Conservation (phyloP, 2,797 vertebrate genomes). For the Arctocebus calabarensis region DNA sequence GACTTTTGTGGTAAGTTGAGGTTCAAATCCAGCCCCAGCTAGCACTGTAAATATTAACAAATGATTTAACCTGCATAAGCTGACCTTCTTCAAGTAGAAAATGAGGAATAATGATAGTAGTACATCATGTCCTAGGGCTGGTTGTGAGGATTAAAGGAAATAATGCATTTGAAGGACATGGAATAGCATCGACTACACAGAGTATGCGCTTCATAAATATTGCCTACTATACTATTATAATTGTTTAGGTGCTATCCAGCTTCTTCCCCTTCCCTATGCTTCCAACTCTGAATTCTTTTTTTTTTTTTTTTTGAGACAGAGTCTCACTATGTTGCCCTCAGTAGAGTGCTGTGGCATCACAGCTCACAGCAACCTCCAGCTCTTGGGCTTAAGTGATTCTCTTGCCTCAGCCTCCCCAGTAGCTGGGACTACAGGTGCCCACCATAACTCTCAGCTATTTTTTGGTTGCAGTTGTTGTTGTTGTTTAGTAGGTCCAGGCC, state of each 20-base stretch:
- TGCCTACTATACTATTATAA: background rate
- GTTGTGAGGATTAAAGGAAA: background rate
- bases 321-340: too few species aligned
- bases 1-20: background rate
- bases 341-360: too few species aligned
- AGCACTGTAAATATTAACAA: background rate
- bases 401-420: too few species aligned
- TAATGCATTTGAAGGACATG: background rate
- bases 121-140: background rate
- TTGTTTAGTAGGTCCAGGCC: too few species aligned
- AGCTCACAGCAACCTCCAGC: too few species aligned
- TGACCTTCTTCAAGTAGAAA: background rate
- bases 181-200: too few species aligned
- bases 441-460: too few species aligned
- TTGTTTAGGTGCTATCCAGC: background rate
- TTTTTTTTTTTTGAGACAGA: too few species aligned
- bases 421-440: too few species aligned
- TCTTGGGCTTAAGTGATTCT: too few species aligned
- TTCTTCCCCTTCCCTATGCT: background rate
- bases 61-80: background rate
- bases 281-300: background rate
- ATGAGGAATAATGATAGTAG: background rate
- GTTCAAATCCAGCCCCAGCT: background rate
- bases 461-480: too few species aligned
- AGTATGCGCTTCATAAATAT: background rate